A percentile compares a stretch with the other conserved stretches of the same genome.
Evolutionary conservation across 2,888 invertebrate genomes (phyloP).

Genomic region (Melinaea menophilus): DNA sequence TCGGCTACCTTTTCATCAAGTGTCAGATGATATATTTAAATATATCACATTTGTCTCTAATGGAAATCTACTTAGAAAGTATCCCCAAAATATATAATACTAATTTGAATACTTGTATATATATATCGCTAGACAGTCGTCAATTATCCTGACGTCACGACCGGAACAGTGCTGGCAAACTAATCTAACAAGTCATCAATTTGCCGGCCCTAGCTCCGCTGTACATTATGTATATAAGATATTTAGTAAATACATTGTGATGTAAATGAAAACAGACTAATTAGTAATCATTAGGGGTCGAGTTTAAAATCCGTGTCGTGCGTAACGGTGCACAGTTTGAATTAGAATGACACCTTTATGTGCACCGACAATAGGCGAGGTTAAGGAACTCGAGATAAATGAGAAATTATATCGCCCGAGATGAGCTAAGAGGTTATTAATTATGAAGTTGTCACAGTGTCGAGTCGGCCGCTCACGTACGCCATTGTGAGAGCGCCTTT

Average conservation of each 20-base stretch:
- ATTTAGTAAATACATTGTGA: slow-evolving; percentile 10
- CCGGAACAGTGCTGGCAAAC: background rate
- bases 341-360: slow-evolving; percentile 71
- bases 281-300: slow-evolving; percentile 36
- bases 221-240: background rate
- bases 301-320: slow-evolving; percentile 60
- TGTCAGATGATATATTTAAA: slow-evolving; percentile 61
- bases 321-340: slow-evolving; percentile 72
- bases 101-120: background rate
- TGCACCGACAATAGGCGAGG: slow-evolving; percentile 66
- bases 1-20: slow-evolving; percentile 60
- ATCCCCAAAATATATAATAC: background rate
- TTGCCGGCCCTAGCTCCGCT: background rate
- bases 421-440: slow-evolving; percentile 75
- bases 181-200: slow-evolving; percentile 4
- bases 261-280: slow-evolving; percentile 24
- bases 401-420: slow-evolving; percentile 74
- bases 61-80: slow-evolving; percentile 52
- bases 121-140: slow-evolving; percentile 6
- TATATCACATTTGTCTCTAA: slow-evolving; percentile 69
- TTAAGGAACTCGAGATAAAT: slow-evolving; percentile 75
- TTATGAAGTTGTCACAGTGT: slow-evolving; percentile 75
- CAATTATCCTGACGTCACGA: slow-evolving; percentile 2
- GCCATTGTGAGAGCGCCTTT: slow-evolving; percentile 61
- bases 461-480: slow-evolving; percentile 63